phyloP scores from a whole-genome alignment of 2,113 vertebrate species.

The Brachypteracias leptosomus region DNA sequence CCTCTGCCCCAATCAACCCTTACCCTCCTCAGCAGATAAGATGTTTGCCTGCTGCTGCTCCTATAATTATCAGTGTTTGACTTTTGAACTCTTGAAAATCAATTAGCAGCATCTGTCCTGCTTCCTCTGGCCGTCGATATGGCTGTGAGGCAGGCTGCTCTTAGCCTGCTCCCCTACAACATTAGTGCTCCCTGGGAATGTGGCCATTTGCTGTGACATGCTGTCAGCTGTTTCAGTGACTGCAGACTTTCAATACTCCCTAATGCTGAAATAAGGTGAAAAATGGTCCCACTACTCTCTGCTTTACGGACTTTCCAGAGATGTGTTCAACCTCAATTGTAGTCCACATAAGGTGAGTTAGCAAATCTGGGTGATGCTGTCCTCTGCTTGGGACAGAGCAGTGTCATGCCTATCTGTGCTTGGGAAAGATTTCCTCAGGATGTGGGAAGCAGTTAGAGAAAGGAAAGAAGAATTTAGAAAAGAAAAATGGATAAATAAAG shows the following conservation, averaged over 20 bases:
- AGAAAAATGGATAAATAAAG: neutral
- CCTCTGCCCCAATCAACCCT: neutral
- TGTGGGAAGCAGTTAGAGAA: neutral
- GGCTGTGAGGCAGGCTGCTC: neutral
- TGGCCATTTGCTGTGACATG: neutral
- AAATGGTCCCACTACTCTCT: neutral
- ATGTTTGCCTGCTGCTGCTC: slow-evolving; percentile 7
- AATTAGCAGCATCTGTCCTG: slow-evolving; percentile 32
- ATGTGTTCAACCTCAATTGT: neutral
- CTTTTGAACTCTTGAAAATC: slow-evolving; percentile 28
- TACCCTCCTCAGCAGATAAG: neutral
- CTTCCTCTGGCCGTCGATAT: neutral
- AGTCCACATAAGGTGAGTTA: neutral
- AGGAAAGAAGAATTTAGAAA: slow-evolving; percentile 7
- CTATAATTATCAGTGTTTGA: slow-evolving; percentile 4
- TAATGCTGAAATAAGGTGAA: neutral
- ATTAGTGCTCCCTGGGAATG: neutral
- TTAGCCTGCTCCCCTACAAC: neutral
- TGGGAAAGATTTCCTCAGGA: neutral
- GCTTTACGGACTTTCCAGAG: neutral
- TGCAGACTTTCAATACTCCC: neutral
- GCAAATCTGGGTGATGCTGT: neutral
- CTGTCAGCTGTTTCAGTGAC: neutral
- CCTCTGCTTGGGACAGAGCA: neutral
- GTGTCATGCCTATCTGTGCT: neutral